These are phyloP conservation scores for Prolemur simus DNA, from an alignment of 2,113 vertebrate genomes.

Conservation along the genomic window DNA sequence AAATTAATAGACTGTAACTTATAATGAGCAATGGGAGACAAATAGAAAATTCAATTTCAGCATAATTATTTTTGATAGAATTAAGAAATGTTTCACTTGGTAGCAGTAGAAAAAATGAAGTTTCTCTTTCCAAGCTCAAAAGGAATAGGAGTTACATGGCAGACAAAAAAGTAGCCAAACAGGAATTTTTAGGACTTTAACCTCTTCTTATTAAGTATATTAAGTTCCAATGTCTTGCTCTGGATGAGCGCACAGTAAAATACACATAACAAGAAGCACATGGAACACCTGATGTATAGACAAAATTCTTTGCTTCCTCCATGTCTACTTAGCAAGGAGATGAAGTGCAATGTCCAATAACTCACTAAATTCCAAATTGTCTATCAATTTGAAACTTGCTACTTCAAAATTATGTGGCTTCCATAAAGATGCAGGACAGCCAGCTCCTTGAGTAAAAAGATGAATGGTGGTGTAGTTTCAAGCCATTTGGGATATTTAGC, in stretches of 20 bases:
- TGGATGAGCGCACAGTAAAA: constrained; percentile 4
- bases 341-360: neutral
- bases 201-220: constrained; percentile 12
- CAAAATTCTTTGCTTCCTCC: neutral
- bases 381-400: neutral
- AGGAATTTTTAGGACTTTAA: constrained; percentile 6
- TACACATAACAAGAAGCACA: neutral
- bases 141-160: constrained; percentile 13
- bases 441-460: neutral
- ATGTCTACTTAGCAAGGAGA: neutral
- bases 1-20: neutral
- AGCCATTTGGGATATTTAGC: constrained; percentile 11
- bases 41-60: neutral
- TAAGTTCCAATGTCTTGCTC: neutral
- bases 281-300: neutral
- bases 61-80: neutral
- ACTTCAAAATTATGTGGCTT: constrained; percentile 8
- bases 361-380: constrained; percentile 29
- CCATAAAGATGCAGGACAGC: neutral
- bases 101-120: constrained; percentile 55
- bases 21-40: neutral
- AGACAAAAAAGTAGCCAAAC: neutral
- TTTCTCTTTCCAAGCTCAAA: constrained; percentile 27
- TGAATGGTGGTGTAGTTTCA: neutral
- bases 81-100: neutral